Evolutionary conservation across 2,797 vertebrate genomes (phyloP), one percentile per base, ranked within the genome.

Genomic region (Fringilla coelebs): DNA sequence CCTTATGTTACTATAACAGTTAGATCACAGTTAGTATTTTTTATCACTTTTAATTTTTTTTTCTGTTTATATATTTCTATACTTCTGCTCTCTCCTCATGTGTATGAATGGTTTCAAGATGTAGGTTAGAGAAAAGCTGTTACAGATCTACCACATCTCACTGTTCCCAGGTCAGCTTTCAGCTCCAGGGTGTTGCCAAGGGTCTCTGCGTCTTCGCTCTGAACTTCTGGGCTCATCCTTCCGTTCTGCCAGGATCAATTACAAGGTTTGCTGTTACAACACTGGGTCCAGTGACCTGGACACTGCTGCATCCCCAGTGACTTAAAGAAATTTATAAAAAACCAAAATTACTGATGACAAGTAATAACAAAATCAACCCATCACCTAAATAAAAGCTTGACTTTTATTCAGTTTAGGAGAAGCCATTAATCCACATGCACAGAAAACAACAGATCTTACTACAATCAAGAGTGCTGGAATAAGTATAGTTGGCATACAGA

Each of bases 161-260:
- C 52, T 62, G 65, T 77, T 96, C 90, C 52, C 80, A 96, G 89
- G 78, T 94, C 95, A 96, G 46, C 77, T 94, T 95, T 97, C 96
- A 95, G 70, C 75, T 86, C 9, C 0, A 41, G 63, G 48, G 29
- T 2, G 10, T 93, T 95, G 67, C 80, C 60, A 89, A 94, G 58
- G 54, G 34, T 70, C 85, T 72, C 45, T 43, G 40, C 0, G 0
- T 68, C 13, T 97, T 95, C 90, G 46, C 60, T 94, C 68, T 92
- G 85, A 94, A 91, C 29, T 91, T 90, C 72, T 63, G 86, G 81
- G 55, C 49, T 96, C 26, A 3, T 90, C 43, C 48, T 95, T 96
- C 78, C 54, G 12, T 89, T 92, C 90, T 91, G 62, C 41, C 60
- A 76, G 74, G 57, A 95, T 96, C 94, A 82, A 9, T 97, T 96